Evolutionary conservation across 2,888 invertebrate genomes (phyloP), one percentile per base, ranked within the genome.

Genomic region (Scaptomyza tumidula): DNA sequence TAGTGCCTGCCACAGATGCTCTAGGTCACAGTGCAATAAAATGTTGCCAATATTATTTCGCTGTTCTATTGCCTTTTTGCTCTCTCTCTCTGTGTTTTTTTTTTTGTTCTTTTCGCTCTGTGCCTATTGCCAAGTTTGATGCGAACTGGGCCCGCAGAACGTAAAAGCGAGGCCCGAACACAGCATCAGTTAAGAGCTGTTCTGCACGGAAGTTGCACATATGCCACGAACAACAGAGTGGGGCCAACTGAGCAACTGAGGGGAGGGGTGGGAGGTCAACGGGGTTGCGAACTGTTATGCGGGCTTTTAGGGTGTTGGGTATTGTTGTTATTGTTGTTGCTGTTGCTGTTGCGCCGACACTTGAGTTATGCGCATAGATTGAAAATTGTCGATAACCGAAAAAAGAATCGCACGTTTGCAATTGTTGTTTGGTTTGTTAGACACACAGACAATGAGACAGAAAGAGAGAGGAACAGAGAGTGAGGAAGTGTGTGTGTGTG

Each of bases 11-110:
- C 71, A 66, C 86, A 73, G 84, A 83, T 83, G 77, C 75, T 78
- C 60, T 83, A 77, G 84, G 86, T 89, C 88, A 86, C 74, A 86
- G 70, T 59, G 87, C 89, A 89, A 90, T 90, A 86, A 90, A 89
- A 89, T 86, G 85, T 90, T 86, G 87, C 81, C 73, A 84, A 89
- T 90, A 90, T 86, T 86, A 80, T 90, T 89, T 75, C 71, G 79
- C 80, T 81, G 74, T 71, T 89, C 86, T 68, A 82, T 82, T 82
- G 75, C 75, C 64, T 45, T 64, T 64, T 33, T 45, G 31, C 44
- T 43, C 4, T 24, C 43, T 27, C 45, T n/a, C 0, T 31, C 43
- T 35, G 39, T 43, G 5, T 24, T 43, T 31, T 48, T 6, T 35
- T 35, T 11, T 13, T 5, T 13, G 24, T 3, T 35, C 5, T n/a